A percentile compares a stretch with the other conserved stretches of the same genome.
Conservation (phyloP, 2,888 invertebrate species). For the Choristoneura rosaceana region DNA sequence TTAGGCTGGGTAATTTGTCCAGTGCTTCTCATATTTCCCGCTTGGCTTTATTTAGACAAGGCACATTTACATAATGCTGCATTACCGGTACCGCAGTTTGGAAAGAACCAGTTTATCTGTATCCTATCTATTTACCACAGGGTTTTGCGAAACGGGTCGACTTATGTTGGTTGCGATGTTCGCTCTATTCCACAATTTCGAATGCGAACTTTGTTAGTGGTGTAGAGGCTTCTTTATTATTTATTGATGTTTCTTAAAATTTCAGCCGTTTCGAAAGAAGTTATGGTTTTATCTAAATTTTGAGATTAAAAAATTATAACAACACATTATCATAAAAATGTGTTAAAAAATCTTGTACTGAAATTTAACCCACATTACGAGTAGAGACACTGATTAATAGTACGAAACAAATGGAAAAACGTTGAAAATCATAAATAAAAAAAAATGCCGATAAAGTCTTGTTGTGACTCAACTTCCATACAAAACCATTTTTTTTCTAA, state of each 20-base stretch:
- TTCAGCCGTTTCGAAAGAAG: neutral
- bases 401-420: too few relatives aligned
- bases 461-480: too few relatives aligned
- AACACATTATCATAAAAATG: too few relatives aligned
- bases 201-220: constrained; percentile 29
- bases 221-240: constrained; percentile 31
- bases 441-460: too few relatives aligned
- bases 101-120: constrained; percentile 47
- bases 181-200: constrained; percentile 28
- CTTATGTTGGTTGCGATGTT: neutral
- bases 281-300: too few relatives aligned
- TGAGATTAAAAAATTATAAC: too few relatives aligned
- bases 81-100: constrained; percentile 59
- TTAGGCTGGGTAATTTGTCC: constrained; percentile 74
- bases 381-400: too few relatives aligned
- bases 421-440: too few relatives aligned
- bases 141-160: neutral
- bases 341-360: too few relatives aligned
- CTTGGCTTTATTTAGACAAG: constrained; percentile 71
- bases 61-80: constrained; percentile 74
- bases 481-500: too few relatives aligned
- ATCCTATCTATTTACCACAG: neutral
- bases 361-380: too few relatives aligned
- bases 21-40: constrained; percentile 71
- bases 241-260: constrained; percentile 25